Percentiles rank a stretch among this genome's conserved stretches.
phyloP scores from a whole-genome alignment of 2,797 vertebrate species.

The Ctenochaetus hawaiiensis region DNA sequence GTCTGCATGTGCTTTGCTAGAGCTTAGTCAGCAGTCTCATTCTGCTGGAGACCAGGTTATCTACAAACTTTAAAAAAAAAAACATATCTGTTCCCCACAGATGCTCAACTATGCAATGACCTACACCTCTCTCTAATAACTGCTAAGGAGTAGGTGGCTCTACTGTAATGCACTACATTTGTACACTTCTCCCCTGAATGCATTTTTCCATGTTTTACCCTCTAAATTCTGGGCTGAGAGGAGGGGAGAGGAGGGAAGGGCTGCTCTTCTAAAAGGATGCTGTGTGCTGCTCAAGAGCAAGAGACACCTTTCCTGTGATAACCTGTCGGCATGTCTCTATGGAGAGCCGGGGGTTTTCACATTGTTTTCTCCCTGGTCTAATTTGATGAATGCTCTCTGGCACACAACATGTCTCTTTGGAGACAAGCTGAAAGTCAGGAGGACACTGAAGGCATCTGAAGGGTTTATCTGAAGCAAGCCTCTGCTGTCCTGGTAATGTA shows the following conservation, averaged over 20 bases:
- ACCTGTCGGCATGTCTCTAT: slow-evolving; percentile 79
- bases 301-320: slow-evolving; percentile 83
- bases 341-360: slow-evolving; percentile 74
- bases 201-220: slow-evolving; percentile 31
- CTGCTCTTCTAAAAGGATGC: slow-evolving; percentile 57
- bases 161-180: slow-evolving; percentile 41
- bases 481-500: slow-evolving; percentile 78
- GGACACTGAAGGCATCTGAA: slow-evolving; percentile 85
- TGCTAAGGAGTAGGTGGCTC: slow-evolving; percentile 39
- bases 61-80: slow-evolving; percentile 49
- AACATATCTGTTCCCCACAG: slow-evolving; percentile 38
- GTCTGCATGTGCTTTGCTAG: slow-evolving; percentile 52
- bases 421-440: slow-evolving; percentile 85
- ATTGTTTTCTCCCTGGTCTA: slow-evolving; percentile 84
- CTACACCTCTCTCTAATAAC: slow-evolving; percentile 40
- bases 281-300: slow-evolving; percentile 64
- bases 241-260: slow-evolving; percentile 1
- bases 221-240: slow-evolving; percentile 35
- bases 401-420: slow-evolving; percentile 83
- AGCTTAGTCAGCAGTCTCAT: slow-evolving; percentile 74
- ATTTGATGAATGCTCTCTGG: slow-evolving; percentile 87
- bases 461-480: slow-evolving; percentile 78
- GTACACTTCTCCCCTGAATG: slow-evolving; percentile 48
- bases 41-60: slow-evolving; percentile 64
- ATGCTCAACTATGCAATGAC: slow-evolving; percentile 9